Percentiles rank a stretch among this genome's conserved stretches.
phyloP scores from a whole-genome alignment of 2,113 vertebrate species.

The Marmota monax region DNA sequence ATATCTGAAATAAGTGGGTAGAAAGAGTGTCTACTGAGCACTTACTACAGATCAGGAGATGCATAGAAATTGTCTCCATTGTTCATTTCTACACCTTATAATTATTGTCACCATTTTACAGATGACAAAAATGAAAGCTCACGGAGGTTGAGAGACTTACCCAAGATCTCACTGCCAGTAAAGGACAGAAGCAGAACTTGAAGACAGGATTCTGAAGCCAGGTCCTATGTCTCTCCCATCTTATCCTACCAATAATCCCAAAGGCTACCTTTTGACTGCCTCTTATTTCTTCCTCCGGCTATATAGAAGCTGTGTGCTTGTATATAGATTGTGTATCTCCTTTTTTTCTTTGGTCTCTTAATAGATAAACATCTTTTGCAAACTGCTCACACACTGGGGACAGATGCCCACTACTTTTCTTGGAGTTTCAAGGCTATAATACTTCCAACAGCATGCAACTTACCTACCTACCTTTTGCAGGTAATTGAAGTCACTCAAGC shows the following conservation, averaged over 20 bases:
- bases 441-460: too few relatives aligned
- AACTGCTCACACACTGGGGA: background rate
- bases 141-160: background rate
- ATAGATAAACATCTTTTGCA: background rate
- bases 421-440: background rate
- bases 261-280: background rate
- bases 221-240: background rate
- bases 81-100: background rate
- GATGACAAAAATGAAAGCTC: background rate
- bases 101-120: background rate
- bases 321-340: background rate
- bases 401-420: background rate
- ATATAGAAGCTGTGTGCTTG: background rate
- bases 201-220: slow-evolving; percentile 7
- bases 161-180: background rate
- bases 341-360: background rate
- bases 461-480: background rate
- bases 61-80: background rate
- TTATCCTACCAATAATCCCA: background rate
- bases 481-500: background rate
- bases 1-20: background rate
- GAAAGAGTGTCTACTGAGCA: background rate
- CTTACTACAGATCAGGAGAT: background rate
- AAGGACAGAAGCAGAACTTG: background rate
- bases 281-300: background rate